Evolutionary conservation across 2,797 vertebrate genomes (phyloP).

Genomic region (Balearica regulorum): DNA sequence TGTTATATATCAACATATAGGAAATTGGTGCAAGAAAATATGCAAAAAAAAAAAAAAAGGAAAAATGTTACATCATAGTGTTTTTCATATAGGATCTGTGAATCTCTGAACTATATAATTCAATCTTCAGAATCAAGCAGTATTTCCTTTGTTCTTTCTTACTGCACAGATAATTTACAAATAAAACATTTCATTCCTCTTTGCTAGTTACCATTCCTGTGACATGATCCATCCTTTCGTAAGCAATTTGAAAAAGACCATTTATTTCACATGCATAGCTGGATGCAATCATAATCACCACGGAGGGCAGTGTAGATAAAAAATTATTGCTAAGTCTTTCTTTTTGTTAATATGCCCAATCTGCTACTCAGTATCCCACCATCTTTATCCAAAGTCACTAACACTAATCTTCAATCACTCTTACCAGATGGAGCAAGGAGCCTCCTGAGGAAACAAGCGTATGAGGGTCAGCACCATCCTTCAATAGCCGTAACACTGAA

Average conservation of each 20-base stretch:
- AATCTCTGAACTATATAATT: not conserved
- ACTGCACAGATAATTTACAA: not conserved
- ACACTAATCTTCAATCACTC: constrained; percentile 51
- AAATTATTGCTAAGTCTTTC: not conserved
- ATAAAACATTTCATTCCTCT: not conserved
- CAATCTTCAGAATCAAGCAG: not conserved
- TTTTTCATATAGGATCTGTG: not conserved
- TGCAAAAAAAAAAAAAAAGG: not conserved
- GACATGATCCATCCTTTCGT: not conserved
- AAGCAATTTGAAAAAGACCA: not conserved
- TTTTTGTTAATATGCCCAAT: not conserved
- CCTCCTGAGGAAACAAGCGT: constrained; percentile 82
- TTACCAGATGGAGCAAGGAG: constrained; percentile 93
- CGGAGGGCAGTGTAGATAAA: not conserved
- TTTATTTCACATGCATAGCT: not conserved
- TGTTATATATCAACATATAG: not conserved
- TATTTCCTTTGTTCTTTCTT: constrained; percentile 45
- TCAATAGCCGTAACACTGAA: constrained; percentile 88
- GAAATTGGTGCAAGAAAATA: not conserved
- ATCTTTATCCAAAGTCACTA: not conserved
- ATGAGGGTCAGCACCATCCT: constrained; percentile 86
- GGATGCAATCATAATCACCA: not conserved
- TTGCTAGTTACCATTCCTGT: not conserved
- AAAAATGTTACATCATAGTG: not conserved
- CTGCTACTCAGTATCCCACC: not conserved